Base-by-base conservation (phyloP, 2,113 vertebrate genomes). In the Cryptomyrus ogoouensis region DNA sequence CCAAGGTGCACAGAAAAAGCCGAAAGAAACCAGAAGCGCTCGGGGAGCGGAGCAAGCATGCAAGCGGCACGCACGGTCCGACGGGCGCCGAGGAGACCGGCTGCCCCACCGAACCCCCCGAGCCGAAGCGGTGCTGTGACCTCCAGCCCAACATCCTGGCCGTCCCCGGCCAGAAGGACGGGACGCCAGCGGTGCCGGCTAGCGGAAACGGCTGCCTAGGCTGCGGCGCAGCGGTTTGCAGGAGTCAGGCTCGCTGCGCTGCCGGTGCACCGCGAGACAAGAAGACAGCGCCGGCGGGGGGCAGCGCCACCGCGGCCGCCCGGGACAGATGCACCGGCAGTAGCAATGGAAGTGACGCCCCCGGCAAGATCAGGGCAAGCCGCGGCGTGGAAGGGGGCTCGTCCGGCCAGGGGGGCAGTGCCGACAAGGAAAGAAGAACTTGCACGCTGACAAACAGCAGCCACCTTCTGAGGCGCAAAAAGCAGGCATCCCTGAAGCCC, bases 1-100 rank as follows among this genome's bases (percentile, higher is more conserved):
- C 96, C 90, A 97, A 97, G 94, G 96, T 97, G 90, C 96, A 97
- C 92, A 93, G 96, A 91, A 96, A 96, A 92, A 95, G 95, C 93
- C 93, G 96, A 92, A 96, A 96, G 93, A 95, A 94, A 94, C 93
- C 93, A 92, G 94, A 96, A n/a, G 44, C 90, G 7, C 53, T 70
- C 66, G 90, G 66, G 24, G 70, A 90, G 58, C 87, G 66, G 56
- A 50, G 52, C 88, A 70, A 85, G 58, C 74, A 88, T 88, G 77
- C 87, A 44, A 62, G 93, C 94, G 94, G 92, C 83, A 94, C 94
- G 93, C 95, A 93, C 92, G 94, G 94, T 91, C 94, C 94, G 91
- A 93, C 93, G 85, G 94, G 95, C 91, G 94, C 62, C 89, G 70
- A 56, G 92, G 91, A 58, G 92, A 94, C 89, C 91, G 93, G 5